Base-by-base conservation (phyloP, 2,888 invertebrate genomes). In the Tuta absoluta region DNA sequence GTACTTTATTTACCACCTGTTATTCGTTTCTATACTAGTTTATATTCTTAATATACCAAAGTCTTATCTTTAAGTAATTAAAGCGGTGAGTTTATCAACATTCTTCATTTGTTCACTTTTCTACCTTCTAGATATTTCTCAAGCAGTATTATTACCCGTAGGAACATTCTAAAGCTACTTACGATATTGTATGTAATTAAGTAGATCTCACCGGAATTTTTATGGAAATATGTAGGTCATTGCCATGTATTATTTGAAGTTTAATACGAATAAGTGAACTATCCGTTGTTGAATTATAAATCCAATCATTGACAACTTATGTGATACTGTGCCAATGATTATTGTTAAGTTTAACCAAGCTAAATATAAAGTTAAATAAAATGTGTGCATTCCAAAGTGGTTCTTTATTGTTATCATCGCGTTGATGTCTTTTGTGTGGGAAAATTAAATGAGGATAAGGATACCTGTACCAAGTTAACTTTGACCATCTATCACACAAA, bases 291-390 rank as follows among this genome's bases (percentile, higher is more conserved):
- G 63, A 53, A 56, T 65, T 65, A 71, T 69, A 71, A 78, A 91
- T 91, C 91, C 89, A 78, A 91, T 91, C 91, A 91, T 91, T 91
- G 91, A 87, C 88, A 84, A 87, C 78, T 82, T 86, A 86, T 91
- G 92, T 92, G 92, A 92, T 92, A 91, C 87, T 84, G 92, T 92
- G 92, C 92, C 92, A 92, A 92, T 92, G 92, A 92, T 90, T 89
- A 87, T 75, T 75, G 65, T 72, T 84, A 87, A 88, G 82, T 76
- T 74, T 75, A 72, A 38, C n/a, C 45, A 45, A 38, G 8, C 57
- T 58, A 17, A 53, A 49, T 17, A 12, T 61, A 51, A 51, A n/a
- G 12, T 28, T 72, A 75, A 80, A 78, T 80, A 77, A 81, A 82
- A 61, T 67, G 70, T 73, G 66, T 71, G 67, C 69, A 75, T 72